These are phyloP conservation scores for Carterocephalus palaemon DNA, from an alignment of 2,888 invertebrate species.

Conservation along the genomic window DNA sequence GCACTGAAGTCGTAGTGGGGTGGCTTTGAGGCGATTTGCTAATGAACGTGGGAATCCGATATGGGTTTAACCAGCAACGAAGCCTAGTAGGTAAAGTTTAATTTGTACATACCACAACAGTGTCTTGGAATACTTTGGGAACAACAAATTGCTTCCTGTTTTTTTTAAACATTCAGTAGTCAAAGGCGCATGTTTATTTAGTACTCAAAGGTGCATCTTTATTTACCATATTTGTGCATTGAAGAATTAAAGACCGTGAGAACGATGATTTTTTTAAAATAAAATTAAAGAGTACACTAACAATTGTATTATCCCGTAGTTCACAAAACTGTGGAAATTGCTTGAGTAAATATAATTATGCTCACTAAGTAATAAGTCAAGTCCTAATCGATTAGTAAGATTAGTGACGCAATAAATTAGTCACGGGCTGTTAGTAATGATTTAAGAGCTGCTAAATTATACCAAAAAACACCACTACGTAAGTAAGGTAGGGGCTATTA, in stretches of 20 bases:
- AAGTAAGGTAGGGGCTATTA: constrained; percentile 56
- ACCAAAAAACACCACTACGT: constrained; percentile 38
- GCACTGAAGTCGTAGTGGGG: constrained; percentile 10
- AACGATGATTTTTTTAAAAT: too few species aligned
- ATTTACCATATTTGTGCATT: too few species aligned
- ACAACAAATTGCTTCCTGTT: too few species aligned
- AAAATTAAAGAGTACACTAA: too few species aligned
- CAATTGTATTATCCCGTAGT: too few species aligned
- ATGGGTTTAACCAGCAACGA: constrained; percentile 3
- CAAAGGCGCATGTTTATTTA: too few species aligned
- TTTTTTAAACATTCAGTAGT: too few species aligned
- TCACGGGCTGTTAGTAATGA: constrained; percentile 20
- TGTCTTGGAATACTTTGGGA: too few species aligned
- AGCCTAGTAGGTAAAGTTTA: constrained; percentile 7
- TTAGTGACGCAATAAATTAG: constrained; percentile 18
- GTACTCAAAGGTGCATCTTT: too few species aligned
- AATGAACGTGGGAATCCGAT: constrained; percentile 21
- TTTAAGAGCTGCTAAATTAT: constrained; percentile 31
- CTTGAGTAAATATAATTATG: neutral
- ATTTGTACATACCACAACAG: neutral
- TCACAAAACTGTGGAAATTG: too few species aligned
- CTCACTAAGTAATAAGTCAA: neutral
- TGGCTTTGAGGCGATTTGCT: constrained; percentile 13
- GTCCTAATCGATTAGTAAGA: constrained; percentile 10
- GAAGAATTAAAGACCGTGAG: too few species aligned